Evolutionary conservation across 2,888 invertebrate genomes (phyloP), one percentile per base, ranked within the genome.

Genomic region (Lymantria dispar): DNA sequence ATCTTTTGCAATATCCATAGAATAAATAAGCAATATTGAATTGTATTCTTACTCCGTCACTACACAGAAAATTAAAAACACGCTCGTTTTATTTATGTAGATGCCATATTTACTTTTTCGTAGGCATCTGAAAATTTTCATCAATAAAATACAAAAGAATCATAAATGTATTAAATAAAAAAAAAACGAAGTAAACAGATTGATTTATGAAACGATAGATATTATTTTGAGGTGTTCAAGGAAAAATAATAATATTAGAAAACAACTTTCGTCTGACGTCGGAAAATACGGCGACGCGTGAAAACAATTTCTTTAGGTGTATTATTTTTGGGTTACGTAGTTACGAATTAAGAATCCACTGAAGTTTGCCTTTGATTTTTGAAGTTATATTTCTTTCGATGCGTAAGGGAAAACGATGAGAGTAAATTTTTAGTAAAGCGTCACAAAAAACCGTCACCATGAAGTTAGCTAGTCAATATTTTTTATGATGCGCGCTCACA

Each of bases 231-330:
- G 37, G 43, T 38, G 29, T n/a, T 9, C 33, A 38, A 8, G 45
- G 13, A 22, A 51, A 43, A 22, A 22, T 22, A 22, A 22, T 22
- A 22, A 42, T 62, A 45, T 58, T 54, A 50, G 58, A 14, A 45
- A 38, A 12, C 8, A 66, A 43, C 33, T 67, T 61, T 43, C 46
- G 51, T 59, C 62, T 62, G 37, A 49, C 40, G 33, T 37, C 7
- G 22, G 2, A 38, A 64, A 67, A 64, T 67, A 57, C 56, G 52
- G 43, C 42, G 51, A 56, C 62, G 58, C 63, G 50, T 55, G 49
- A 51, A 57, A 51, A 53, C 43, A 67, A 56, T 43, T 47, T 45
- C 10, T 8, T 15, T 22, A 22, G 22, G 22, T 22, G 22, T 22
- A 3, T n/a, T n/a, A 46, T 54, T 55, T 10, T 47, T 40, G 54